Percentiles rank a stretch among this genome's conserved stretches.
phyloP scores from a whole-genome alignment of 2,797 vertebrate genomes.

The Hoplostethus atlanticus region DNA sequence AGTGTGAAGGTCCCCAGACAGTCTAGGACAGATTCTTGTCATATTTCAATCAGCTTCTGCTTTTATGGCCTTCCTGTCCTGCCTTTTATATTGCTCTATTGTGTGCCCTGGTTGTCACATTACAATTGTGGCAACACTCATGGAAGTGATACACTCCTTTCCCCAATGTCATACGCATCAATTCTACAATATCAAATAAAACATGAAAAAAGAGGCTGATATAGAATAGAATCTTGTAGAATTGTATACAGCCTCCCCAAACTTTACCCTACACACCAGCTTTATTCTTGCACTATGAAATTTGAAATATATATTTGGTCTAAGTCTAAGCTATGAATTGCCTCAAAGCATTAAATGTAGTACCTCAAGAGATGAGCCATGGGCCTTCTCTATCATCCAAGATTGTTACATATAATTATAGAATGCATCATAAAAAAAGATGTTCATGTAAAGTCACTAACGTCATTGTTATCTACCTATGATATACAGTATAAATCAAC shows the following conservation, averaged over 20 bases:
- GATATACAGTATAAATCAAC: too few species aligned
- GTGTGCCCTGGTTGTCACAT: constrained; percentile 49
- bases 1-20: constrained; percentile 48
- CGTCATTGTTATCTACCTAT: too few species aligned
- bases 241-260: neutral
- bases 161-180: constrained; percentile 32
- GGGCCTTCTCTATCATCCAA: neutral
- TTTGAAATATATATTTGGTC: neutral
- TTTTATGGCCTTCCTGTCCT: constrained; percentile 48
- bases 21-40: constrained; percentile 54
- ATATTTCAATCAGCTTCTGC: constrained; percentile 63
- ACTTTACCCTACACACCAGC: neutral
- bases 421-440: too few species aligned
- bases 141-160: constrained; percentile 26
- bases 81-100: constrained; percentile 38
- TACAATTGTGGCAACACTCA: constrained; percentile 31
- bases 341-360: neutral
- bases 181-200: constrained; percentile 21
- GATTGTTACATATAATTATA: too few species aligned
- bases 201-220: constrained; percentile 16
- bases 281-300: neutral
- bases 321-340: neutral
- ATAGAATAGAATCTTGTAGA: constrained; percentile 1
- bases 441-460: too few species aligned
- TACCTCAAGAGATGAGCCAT: neutral